Conservation (phyloP, 2,797 vertebrate species). For the Gadopsis bispinosus region DNA sequence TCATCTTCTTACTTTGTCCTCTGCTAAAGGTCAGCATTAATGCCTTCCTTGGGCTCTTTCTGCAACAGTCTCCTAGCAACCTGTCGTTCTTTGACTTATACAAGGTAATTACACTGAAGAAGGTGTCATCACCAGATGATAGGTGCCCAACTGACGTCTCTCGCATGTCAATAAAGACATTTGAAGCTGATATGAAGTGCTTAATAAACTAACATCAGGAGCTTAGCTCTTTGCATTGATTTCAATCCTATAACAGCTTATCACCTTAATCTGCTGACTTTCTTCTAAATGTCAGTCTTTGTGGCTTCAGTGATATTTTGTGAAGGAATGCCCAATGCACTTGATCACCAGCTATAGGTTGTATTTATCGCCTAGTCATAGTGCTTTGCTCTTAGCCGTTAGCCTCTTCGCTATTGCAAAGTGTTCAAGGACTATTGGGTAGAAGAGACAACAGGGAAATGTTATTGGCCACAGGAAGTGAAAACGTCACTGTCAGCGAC, state of each 20-base stretch:
- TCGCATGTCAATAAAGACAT: background rate
- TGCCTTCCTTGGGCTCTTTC: conserved; percentile 45
- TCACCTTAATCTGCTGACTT: conserved; percentile 15
- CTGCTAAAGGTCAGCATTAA: conserved; percentile 65
- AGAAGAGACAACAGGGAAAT: too few species aligned
- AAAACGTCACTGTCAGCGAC: too few species aligned
- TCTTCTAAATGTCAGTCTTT: conserved; percentile 9
- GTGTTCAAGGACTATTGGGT: too few species aligned
- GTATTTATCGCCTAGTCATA: too few species aligned
- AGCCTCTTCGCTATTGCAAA: too few species aligned
- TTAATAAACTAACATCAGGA: conserved; percentile 11
- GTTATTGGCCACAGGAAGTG: too few species aligned
- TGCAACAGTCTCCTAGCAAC: conserved; percentile 73
- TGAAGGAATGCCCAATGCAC: background rate
- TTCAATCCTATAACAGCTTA: background rate
- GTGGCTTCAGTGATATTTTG: background rate
- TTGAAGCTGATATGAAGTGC: conserved; percentile 3
- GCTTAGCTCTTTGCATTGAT: conserved; percentile 9
- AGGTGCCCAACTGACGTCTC: conserved; percentile 12
- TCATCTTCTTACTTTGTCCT: conserved; percentile 37
- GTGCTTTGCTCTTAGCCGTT: too few species aligned
- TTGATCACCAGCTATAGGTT: background rate
- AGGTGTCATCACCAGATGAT: conserved; percentile 10
- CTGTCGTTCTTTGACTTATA: conserved; percentile 47
- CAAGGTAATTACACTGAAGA: conserved; percentile 51